Evolutionary conservation across 2,113 vertebrate species (phyloP), one percentile per base, ranked within the genome.

Genomic region (Zeus faber): DNA sequence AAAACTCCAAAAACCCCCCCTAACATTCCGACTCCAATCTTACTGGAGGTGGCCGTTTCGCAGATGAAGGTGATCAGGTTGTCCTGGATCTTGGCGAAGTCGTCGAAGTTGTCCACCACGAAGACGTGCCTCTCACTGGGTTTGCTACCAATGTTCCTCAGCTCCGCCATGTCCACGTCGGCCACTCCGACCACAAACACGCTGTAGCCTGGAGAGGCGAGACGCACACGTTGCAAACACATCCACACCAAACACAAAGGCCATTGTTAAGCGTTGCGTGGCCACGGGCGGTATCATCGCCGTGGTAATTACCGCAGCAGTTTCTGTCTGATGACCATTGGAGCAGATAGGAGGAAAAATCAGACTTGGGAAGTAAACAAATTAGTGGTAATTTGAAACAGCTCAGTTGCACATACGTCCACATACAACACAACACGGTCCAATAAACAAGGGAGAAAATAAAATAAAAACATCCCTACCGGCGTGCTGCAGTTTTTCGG

Each of bases 41-140:
- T 89, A 99, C 96, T 94, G 78, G 97, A 98, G 55, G 96, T 98
- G 80, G 96, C 97, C 5, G 97, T 99, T 91, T 99, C 97, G 68
- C 97, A 99, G 71, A 99, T 94, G 83, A 97, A 97, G 2, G 96
- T 98, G 85, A 99, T 93, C 3, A 99, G 91, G 76, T 99, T 97
- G 76, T 99, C 97, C 74, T 99, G 93, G 67, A 99, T 99, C 88
- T 99, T 99, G 70, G 89, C 89, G 63, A 99, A 99, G 40, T 94
- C 95, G 18, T 99, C 96, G 13, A 97, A 99, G 77, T 98, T 93
- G 44, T 99, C 94, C 4, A 99, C 95, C 27, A 99, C 92, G 65
- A 98, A 98, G 33, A 99, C 92, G 0, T 99, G 96, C 27, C 96
- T 92, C n/a, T 98, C 96, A 0, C 93, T 96, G 31, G 97, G 97